These are phyloP conservation scores for Linnaemya tessellans DNA, from an alignment of 2,888 invertebrate genomes.

Conservation along the genomic window DNA sequence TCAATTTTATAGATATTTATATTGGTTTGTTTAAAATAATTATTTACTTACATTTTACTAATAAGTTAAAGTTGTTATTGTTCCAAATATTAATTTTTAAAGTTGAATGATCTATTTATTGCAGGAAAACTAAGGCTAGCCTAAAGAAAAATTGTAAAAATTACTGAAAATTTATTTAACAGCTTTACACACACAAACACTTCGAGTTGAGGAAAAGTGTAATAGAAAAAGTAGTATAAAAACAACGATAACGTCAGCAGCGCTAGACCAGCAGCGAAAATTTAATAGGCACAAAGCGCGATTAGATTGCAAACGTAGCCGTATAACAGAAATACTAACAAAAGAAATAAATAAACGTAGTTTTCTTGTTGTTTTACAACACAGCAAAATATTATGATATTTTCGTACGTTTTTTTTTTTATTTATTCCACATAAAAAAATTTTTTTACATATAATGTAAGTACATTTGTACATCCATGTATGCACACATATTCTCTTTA, in stretches of 20 bases:
- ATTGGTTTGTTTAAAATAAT: background rate
- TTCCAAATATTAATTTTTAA: conserved; percentile 27
- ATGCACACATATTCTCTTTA: conserved; percentile 1
- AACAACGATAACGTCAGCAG: conserved; percentile 50
- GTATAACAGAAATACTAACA: conserved; percentile 48
- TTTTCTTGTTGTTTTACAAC: conserved; percentile 67
- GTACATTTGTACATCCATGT: background rate
- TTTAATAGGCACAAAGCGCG: conserved; percentile 47
- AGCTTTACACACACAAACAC: conserved; percentile 60
- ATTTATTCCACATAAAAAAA: conserved; percentile 13
- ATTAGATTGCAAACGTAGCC: conserved; percentile 45
- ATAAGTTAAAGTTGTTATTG: background rate
- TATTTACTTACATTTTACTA: conserved; percentile 29
- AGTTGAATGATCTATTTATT: conserved; percentile 25
- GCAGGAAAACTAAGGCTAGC: conserved; percentile 9
- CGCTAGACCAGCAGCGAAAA: conserved; percentile 22
- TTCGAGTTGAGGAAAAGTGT: conserved; percentile 33
- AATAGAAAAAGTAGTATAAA: conserved; percentile 43
- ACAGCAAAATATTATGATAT: conserved; percentile 73
- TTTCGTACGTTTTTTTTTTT: conserved; percentile 27
- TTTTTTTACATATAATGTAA: conserved; percentile 29
- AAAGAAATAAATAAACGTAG: conserved; percentile 35
- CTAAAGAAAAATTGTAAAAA: conserved; percentile 68
- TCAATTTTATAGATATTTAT: background rate
- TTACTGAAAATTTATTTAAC: conserved; percentile 76